Percentiles rank a stretch among this genome's conserved stretches.
Conservation (phyloP, 2,888 invertebrate genomes). For the Pheosia tremula region DNA sequence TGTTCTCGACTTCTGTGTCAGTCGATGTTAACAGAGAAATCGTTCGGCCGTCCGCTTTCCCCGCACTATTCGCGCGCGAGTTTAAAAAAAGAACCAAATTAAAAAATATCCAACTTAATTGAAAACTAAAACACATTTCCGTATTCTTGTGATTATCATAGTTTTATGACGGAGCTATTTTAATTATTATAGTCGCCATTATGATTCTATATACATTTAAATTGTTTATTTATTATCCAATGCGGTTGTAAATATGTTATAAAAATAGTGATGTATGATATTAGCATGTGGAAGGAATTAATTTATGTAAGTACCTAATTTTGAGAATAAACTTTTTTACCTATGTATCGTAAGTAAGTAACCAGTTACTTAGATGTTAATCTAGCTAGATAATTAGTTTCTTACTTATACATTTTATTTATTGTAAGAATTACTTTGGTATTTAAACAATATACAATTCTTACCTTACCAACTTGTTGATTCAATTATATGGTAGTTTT, state of each 20-base stretch:
- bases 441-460: too few species aligned
- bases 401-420: too few species aligned
- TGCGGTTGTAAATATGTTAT: constrained; percentile 10
- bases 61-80: constrained; percentile 55
- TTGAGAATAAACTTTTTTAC: not conserved
- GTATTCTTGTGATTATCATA: constrained; percentile 10
- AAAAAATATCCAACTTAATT: constrained; percentile 15
- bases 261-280: constrained; percentile 13
- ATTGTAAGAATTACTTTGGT: too few species aligned
- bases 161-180: not conserved
- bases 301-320: constrained; percentile 22
- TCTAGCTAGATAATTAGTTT: too few species aligned
- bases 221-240: constrained; percentile 8
- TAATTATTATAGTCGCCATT: not conserved
- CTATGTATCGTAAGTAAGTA: too few species aligned
- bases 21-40: constrained; percentile 72
- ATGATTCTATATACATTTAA: constrained; percentile 12
- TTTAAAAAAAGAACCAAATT: constrained; percentile 29
- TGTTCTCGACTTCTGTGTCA: constrained; percentile 50
- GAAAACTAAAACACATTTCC: constrained; percentile 5
- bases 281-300: constrained; percentile 20
- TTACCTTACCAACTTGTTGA: too few species aligned
- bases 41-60: constrained; percentile 69
- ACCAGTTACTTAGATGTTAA: too few species aligned
- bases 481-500: too few species aligned